Evolutionary conservation across 2,888 invertebrate species (phyloP), one percentile per base, ranked within the genome.

Genomic region (Ormyrus thymus): DNA sequence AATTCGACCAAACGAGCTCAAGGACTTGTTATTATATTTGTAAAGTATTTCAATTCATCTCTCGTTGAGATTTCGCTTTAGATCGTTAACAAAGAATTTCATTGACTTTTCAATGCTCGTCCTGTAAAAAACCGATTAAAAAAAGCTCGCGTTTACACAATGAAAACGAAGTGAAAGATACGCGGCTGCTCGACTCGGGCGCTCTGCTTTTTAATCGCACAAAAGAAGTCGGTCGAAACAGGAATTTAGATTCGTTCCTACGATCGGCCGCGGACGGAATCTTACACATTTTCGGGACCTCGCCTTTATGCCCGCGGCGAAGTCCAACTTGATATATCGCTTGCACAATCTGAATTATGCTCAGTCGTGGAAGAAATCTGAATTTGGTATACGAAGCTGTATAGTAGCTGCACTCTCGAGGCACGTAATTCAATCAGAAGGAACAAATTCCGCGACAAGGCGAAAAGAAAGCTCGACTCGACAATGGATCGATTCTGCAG

Each of bases 301-400:
- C 9, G n/a, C 50, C 51, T 71, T 71, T 29, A 10, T 51, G 61
- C 51, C 43, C 7, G 9, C 7, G 51, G 71, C 61, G 46, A 62
- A 10, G 6, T 11, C 50, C 10, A 29, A 29, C 50, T 10, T 15
- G 59, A 59, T 51, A 75, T 11, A 46, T 68, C 15, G 9, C 48
- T 76, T 76, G 45, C 62, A 56, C 13, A 55, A 76, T 53, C 53
- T 53, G 55, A 55, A 76, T 62, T 69, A 62, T 10, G 13, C 8
- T 50, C 6, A 43, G 29, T 15, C 50, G 15, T 13, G 76, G 55
- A 76, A 76, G 55, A 69, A 48, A 62, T 69, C 48, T 55, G 29
- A 69, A 56, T 76, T 69, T 48, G 46, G 45, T 29, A 29, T 29
- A 29, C 46, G 11, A 7, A 9, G 29, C 29, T 56, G 43, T 53